phyloP scores from a whole-genome alignment of 2,113 vertebrate genomes.

The Ptilorrhoa leucosticta region DNA sequence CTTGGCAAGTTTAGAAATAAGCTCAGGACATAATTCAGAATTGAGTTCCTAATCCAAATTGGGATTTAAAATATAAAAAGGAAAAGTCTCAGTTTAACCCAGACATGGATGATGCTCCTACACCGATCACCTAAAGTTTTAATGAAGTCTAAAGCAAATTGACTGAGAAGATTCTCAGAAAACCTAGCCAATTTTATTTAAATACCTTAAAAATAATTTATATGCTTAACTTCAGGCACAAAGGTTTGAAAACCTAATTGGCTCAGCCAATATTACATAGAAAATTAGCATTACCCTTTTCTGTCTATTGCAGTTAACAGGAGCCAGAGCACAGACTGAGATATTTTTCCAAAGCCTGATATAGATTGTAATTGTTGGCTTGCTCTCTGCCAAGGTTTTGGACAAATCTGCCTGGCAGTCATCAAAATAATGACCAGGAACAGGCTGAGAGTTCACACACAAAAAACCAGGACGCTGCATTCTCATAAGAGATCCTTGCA shows the following conservation, averaged over 20 bases:
- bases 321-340: neutral
- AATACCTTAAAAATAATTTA: slow-evolving; percentile 54
- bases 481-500: neutral
- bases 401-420: neutral
- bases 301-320: neutral
- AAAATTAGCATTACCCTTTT: neutral
- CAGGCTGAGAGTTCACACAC: neutral
- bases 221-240: slow-evolving; percentile 43
- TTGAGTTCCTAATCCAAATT: slow-evolving; percentile 47
- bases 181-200: slow-evolving; percentile 23
- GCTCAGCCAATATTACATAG: neutral
- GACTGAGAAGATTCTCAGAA: neutral
- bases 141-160: slow-evolving; percentile 46
- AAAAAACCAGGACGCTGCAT: neutral
- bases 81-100: neutral
- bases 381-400: neutral
- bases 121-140: neutral
- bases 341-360: neutral
- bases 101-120: neutral
- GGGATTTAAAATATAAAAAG: slow-evolving; percentile 29
- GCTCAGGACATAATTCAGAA: slow-evolving; percentile 35
- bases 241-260: slow-evolving; percentile 44
- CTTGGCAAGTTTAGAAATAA: slow-evolving; percentile 40
- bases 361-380: neutral
- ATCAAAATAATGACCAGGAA: neutral